Evolutionary conservation across 2,797 vertebrate genomes (phyloP), one percentile per base, ranked within the genome.

Genomic region (Sparidentex hasta): DNA sequence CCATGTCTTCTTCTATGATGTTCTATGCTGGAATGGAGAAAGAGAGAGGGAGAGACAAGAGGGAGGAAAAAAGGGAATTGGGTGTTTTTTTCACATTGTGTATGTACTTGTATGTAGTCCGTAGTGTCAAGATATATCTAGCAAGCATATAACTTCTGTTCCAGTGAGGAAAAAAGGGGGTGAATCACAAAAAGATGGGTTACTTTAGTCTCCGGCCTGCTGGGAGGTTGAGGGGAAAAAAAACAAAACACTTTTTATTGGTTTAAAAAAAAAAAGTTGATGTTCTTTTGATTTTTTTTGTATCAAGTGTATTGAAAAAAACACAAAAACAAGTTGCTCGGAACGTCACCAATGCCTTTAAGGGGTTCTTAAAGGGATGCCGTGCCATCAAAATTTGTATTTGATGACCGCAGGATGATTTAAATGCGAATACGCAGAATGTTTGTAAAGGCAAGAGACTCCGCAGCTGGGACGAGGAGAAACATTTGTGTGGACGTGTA

Each of bases 301-400:
- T 91, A 91, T 86, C 71, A 82, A 86, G 72, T 88, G 84, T 89
- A 62, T 62, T 77, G 87, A 91, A 83, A 78, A 82, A 74, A 77
- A 57, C 29, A 86, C 76, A 72, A 59, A 79, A 82, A 88, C 81
- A 81, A 78, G 72, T 91, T 89, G 87, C 86, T 92, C 62, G 71
- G 88, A 93, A 88, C 85, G 77, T 94, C 93, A 94, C 94, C 93
- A 73, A 93, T 92, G 95, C 94, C 94, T 95, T 95, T 93, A 94
- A 93, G 92, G 87, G 81, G 90, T 92, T 92, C 92, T 94, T 95
- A 94, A 94, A 95, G 92, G 94, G 91, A 92, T 85, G 85, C 81
- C 76, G 80, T 87, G 88, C 78, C 87, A 87, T 93, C 84, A 82
- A 82, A 76, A 51, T 86, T 88, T 92, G 79, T 86, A 85, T 91